Evolutionary conservation across 2,113 vertebrate species (phyloP), one percentile per base, ranked within the genome.

Genomic region (Odontesthes bonariensis): DNA sequence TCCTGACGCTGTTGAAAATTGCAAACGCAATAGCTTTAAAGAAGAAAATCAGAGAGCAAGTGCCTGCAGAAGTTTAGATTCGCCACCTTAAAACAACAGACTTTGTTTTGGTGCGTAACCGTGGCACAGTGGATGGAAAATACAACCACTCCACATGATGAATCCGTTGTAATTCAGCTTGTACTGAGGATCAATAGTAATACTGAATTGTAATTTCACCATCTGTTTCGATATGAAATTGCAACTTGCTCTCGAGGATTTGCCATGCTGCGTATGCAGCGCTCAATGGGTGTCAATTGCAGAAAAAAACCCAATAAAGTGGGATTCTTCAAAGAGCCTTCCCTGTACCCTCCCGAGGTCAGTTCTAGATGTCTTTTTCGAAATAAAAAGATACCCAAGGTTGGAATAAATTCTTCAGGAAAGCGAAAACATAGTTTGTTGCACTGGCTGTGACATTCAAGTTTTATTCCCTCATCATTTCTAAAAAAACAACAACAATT

Each of bases 1-100:
- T 93, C 83, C 88, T 76, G 89, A 82, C 91, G 86, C 58, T 83
- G 88, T 87, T 88, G 83, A 85, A 91, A 92, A 91, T 92, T 91
- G 87, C 89, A 91, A 92, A 92, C 89, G 68, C 70, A 14, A 35
- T 66, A 65, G 73, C 82, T 73, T 79, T 84, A 81, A 91, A 75
- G n/a, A 56, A 79, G 85, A 75, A 77, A 86, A 94, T 92, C 86
- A 87, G 82, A 90, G 68, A 81, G 86, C 40, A 56, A 80, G 91
- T 69, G 78, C 77, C 87, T 91, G 84, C 58, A 67, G 69, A 86
- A 72, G 64, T 84, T 84, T 75, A 85, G 88, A 72, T 82, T 71
- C 83, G 72, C 65, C n/a, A 62, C 79, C 69, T 82, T 55, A 77
- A 55, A 66, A 67, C 51, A 69, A 31, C 20, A 33, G 67, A 42